A percentile compares a stretch with the other conserved stretches of the same genome.
Evolutionary conservation across 2,888 invertebrate species (phyloP).

Genomic region (Andrena marginata): DNA sequence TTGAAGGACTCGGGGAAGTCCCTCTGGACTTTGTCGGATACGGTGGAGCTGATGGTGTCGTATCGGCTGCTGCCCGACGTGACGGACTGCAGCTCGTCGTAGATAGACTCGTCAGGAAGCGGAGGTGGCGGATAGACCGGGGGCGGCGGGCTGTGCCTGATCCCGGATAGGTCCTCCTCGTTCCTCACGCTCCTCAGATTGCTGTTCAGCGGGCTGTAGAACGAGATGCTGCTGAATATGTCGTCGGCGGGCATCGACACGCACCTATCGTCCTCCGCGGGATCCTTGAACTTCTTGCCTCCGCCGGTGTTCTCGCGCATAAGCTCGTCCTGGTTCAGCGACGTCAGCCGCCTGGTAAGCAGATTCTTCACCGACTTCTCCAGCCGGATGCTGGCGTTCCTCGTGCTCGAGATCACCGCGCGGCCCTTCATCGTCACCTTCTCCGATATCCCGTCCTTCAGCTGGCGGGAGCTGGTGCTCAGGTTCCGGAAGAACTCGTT

Average conservation of each 20-base stretch:
- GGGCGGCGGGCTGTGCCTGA: conserved; percentile 85
- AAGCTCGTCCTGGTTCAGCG: conserved; percentile 73
- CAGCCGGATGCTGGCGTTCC: conserved; percentile 86
- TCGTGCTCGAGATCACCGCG: conserved; percentile 89
- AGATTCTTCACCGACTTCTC: conserved; percentile 84
- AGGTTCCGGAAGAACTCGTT: conserved; percentile 78
- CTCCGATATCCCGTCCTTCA: conserved; percentile 86
- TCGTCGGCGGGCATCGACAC: conserved; percentile 87
- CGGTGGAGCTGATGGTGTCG: conserved; percentile 83
- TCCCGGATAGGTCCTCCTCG: conserved; percentile 78
- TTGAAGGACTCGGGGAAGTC: conserved; percentile 84
- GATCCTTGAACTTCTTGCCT: conserved; percentile 64
- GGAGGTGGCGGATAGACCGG: conserved; percentile 88
- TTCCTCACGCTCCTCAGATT: conserved; percentile 77
- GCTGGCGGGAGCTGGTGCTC: conserved; percentile 85
- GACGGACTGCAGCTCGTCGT: conserved; percentile 86
- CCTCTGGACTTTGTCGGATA: conserved; percentile 83
- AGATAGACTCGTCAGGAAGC: conserved; percentile 86
- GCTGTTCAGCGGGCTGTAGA: conserved; percentile 87
- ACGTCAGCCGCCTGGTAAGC: conserved; percentile 78
- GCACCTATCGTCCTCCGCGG: conserved; percentile 84
- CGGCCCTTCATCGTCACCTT: conserved; percentile 85
- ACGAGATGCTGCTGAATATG: conserved; percentile 88
- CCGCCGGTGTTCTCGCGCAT: conserved; percentile 58
- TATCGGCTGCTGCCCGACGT: conserved; percentile 82